Base-by-base conservation (phyloP, 2,113 vertebrate species). In the Oryzias curvinotus region DNA sequence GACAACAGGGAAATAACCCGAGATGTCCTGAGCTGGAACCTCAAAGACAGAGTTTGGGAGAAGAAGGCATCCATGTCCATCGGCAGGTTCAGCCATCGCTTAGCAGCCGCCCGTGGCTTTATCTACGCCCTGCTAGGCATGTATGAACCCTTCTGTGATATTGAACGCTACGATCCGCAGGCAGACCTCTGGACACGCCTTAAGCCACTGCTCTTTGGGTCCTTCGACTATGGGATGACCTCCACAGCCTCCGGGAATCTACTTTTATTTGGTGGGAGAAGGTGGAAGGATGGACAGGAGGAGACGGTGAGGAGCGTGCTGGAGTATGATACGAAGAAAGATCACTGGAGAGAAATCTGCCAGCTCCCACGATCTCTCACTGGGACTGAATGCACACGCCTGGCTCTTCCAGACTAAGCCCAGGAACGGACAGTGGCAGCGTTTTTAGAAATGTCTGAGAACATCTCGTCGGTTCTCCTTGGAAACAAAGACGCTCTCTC, bases 141-240 rank as follows among this genome's bases (percentile, higher is more conserved):
- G 77, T 96, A 95, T 1, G 97, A 98, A 77, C 94, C 94, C 3
- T 99, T 96, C 85, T 96, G 95, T 5, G 96, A 99, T 64, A 97
- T 99, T 1, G 96, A 99, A 80, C 89, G 88, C 55, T 98, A 96
- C 0, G 91, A 96, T 45, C 87, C 94, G 0, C 60, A 36, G 13
- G 67, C 83, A 0, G 92, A 97, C 73, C 92, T 93, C 49, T 99
- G 97, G 97, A 97, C 92, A 1, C 92, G 94, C 30, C 84, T 99
- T 17, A 87, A 89, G 19, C 95, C 96, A 0, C 84, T 96, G 21
- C 78, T 90, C 44, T 92, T 90, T 0, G 96, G 95, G 51, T 91
- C 95, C 2, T 98, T 95, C 84, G 91, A 90, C 86, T 99, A 99
- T 0, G 95, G 97, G 21, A 86, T 97, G 86, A 93, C 87, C 0